phyloP scores from a whole-genome alignment of 2,797 vertebrate genomes.

The Holocentrus rufus region DNA sequence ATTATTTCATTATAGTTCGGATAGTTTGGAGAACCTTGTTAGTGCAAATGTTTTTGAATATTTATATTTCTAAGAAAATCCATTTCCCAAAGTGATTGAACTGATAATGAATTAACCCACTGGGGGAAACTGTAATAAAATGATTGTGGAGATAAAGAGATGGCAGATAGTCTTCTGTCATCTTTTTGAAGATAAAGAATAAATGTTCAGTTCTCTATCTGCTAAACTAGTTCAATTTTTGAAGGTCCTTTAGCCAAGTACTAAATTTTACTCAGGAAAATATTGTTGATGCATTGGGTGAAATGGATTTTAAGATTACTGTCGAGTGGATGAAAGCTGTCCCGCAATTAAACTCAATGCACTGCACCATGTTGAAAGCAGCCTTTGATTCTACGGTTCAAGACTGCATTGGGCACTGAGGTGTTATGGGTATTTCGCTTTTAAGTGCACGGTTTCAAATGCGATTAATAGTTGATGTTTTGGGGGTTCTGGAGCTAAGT shows the following conservation, averaged over 20 bases:
- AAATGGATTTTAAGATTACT: conserved; percentile 53
- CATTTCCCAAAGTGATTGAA: conserved; percentile 2
- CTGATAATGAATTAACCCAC: background rate
- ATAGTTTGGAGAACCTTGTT: conserved; percentile 1
- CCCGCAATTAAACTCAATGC: conserved; percentile 43
- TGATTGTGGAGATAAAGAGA: background rate
- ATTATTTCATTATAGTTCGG: conserved; percentile 2
- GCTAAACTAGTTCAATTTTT: background rate
- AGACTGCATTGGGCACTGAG: conserved; percentile 37
- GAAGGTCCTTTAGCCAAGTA: conserved; percentile 7
- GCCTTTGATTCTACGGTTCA: conserved; percentile 13
- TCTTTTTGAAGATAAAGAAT: background rate
- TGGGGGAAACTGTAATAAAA: background rate
- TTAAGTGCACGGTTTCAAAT: conserved; percentile 41
- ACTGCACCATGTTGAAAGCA: background rate
- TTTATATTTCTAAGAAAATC: conserved; percentile 14
- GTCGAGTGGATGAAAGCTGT: conserved; percentile 40
- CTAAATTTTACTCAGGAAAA: conserved; percentile 25
- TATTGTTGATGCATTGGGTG: conserved; percentile 2
- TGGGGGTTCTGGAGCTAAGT: conserved; percentile 25
- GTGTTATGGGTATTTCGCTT: conserved; percentile 54
- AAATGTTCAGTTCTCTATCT: background rate
- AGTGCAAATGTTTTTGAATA: conserved; percentile 10
- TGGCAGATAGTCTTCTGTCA: background rate
- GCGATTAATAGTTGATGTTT: conserved; percentile 66